A percentile compares a stretch with the other conserved stretches of the same genome.
Evolutionary conservation across 2,888 invertebrate species (phyloP).

Genomic region (Galerucella pusilla): DNA sequence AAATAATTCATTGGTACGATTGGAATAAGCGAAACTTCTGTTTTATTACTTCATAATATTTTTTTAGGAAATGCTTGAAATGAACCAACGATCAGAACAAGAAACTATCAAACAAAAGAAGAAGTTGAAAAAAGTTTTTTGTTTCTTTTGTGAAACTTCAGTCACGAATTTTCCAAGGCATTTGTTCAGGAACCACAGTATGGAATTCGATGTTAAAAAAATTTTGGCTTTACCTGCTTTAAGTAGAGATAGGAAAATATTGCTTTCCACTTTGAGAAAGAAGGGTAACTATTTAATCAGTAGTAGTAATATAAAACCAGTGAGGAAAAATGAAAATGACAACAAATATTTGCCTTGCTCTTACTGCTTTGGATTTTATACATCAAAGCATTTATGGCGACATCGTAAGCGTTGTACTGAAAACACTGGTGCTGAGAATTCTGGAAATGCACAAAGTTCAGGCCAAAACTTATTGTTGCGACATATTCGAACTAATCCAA

Average conservation of each 20-base stretch:
- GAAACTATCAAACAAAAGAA: neutral
- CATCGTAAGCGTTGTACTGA: too few species aligned
- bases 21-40: too few species aligned
- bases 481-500: neutral
- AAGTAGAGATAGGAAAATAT: constrained; percentile 1
- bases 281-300: constrained; percentile 4
- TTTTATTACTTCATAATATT: neutral
- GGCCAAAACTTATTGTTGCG: too few species aligned
- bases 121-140: neutral
- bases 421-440: too few species aligned
- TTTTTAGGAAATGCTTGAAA: neutral
- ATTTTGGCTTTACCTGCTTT: constrained; percentile 4
- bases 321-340: constrained; percentile 4
- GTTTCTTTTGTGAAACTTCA: constrained; percentile 4
- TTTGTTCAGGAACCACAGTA: constrained; percentile 1
- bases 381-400: too few species aligned
- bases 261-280: constrained; percentile 1
- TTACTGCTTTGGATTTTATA: too few species aligned
- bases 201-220: constrained; percentile 2
- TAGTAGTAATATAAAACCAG: constrained; percentile 4
- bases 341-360: constrained; percentile 4
- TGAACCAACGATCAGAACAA: neutral
- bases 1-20: too few species aligned
- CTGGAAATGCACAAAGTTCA: too few species aligned
- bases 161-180: neutral